Conservation (phyloP, 37 sponge, comb jelly and placozoan genomes). For the Ianthella basta region DNA sequence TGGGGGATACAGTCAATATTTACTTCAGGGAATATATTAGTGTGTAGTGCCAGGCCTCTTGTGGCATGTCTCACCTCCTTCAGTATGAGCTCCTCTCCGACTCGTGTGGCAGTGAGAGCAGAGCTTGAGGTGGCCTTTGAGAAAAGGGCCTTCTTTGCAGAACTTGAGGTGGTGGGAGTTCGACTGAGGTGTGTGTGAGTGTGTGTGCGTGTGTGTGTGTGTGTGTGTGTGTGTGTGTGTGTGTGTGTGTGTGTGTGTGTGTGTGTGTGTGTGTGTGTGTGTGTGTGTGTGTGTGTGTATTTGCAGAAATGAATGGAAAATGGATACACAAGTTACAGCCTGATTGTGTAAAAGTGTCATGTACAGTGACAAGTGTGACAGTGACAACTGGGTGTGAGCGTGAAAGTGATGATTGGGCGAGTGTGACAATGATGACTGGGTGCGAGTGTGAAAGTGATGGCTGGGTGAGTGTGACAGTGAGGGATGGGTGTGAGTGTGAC, state of each 20-base stretch:
- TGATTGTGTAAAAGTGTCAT: too few relatives aligned
- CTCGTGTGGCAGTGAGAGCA: background rate
- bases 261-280: too few relatives aligned
- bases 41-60: too few relatives aligned
- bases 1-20: background rate
- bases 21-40: background rate
- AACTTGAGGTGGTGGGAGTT: background rate
- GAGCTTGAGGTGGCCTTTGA: background rate
- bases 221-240: constrained; percentile 40
- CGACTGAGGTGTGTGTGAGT: background rate
- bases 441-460: background rate
- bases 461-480: background rate
- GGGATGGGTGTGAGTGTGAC: background rate
- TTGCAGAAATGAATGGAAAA: too few relatives aligned
- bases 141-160: background rate
- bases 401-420: background rate
- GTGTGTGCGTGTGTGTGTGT: constrained; percentile 40
- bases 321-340: too few relatives aligned
- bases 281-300: too few relatives aligned
- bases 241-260: constrained; percentile 9
- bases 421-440: background rate
- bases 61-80: too few relatives aligned
- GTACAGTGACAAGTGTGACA: background rate
- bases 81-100: background rate
- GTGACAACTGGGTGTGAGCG: background rate